Evolutionary conservation across 2,888 invertebrate genomes (phyloP), one percentile per base, ranked within the genome.

Genomic region (Arctia plantaginis): DNA sequence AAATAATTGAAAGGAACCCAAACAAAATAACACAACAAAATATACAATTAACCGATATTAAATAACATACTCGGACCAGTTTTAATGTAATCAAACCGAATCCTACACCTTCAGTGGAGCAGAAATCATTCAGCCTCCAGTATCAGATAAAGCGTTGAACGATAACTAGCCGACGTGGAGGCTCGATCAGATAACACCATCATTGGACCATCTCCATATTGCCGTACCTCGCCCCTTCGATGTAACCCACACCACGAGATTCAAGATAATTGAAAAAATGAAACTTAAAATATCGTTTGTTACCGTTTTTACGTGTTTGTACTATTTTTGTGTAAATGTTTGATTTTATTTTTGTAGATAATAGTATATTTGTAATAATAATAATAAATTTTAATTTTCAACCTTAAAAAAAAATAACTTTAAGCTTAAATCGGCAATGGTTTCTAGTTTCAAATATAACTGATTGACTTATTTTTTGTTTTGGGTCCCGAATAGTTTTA

Each of bases 231-330:
- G 84, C 83, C 85, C 86, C 82, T 77, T 85, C 82, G 86, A 81
- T 90, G 93, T 90, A 93, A 93, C 92, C 84, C 90, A 93, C 91
- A 93, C 93, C 92, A 85, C 81, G 79, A 90, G 92, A 93, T 92
- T 84, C 66, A 47, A 91, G 91, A 92, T 92, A 91, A 91, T 86
- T 83, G 80, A 82, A 85, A 85, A 89, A 89, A 88, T 82, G 80
- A 80, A 80, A 75, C 82, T 80, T 85, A 86, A 81, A 85, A 86
- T 87, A 85, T 83, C 82, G 82, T 87, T 87, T 86, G 82, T 88
- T 85, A 33, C 33, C 23, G 30, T 84, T 84, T 75, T 84, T 85
- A 85, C 80, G 75, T 75, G 41, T 13, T 64, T 74, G 69, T 27
- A 66, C 69, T 78, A 66, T 81, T 74, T 75, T 76, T 71, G 47